Evolutionary conservation across 2,113 vertebrate genomes (phyloP).

Genomic region (Podarcis cretensis): DNA sequence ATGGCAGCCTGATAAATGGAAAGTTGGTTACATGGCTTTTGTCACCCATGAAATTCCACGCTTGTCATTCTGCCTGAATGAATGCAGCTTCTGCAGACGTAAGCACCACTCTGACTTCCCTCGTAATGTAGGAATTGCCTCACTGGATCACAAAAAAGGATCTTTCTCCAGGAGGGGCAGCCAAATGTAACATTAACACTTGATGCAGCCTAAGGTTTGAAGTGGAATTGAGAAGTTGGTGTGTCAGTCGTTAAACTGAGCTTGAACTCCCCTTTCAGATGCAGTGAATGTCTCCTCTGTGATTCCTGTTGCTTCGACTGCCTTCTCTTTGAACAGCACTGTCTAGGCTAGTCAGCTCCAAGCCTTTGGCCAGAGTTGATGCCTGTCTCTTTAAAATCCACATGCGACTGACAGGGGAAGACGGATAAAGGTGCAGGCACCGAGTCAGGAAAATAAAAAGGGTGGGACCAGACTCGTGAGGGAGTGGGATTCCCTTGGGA

Average conservation of each 20-base stretch:
- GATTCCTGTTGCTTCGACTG: not conserved
- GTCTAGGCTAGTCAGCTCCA: not conserved
- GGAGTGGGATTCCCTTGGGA: not conserved
- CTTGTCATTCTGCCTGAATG: not conserved
- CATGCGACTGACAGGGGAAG: not conserved
- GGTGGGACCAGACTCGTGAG: not conserved
- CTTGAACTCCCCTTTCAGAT: not conserved
- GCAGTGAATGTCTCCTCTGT: not conserved
- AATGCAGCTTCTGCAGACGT: not conserved
- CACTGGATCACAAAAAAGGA: not conserved
- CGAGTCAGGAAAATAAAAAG: not conserved
- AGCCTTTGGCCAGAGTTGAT: not conserved
- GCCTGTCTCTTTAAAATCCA: not conserved
- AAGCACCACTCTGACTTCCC: not conserved
- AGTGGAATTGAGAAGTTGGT: not conserved
- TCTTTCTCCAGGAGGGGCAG: not conserved
- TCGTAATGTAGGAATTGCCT: not conserved
- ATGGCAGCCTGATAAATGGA: slow-evolving; percentile 33
- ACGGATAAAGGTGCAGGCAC: not conserved
- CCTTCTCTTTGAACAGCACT: not conserved
- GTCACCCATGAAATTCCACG: not conserved
- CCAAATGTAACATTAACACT: not conserved
- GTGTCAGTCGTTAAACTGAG: not conserved
- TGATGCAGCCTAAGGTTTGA: not conserved
- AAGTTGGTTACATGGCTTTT: not conserved